Conservation (phyloP, 2,113 vertebrate genomes). For the Melanostigma gelatinosum region DNA sequence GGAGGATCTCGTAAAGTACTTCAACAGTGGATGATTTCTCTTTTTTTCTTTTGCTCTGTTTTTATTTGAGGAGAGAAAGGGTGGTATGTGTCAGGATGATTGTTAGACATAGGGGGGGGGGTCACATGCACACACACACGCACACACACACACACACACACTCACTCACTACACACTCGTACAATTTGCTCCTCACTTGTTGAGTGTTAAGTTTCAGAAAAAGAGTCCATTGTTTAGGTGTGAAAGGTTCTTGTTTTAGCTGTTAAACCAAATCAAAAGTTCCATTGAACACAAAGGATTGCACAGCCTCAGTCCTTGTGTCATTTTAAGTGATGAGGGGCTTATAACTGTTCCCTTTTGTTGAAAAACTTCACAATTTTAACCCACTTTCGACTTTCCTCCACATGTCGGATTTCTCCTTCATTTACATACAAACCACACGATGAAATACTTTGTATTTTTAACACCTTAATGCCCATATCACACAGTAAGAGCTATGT, state of each 20-base stretch:
- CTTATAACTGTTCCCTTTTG: constrained; percentile 60
- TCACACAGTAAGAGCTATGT: not conserved
- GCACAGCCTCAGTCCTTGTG: constrained; percentile 50
- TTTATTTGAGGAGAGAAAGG: constrained; percentile 73
- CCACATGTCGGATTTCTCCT: not conserved
- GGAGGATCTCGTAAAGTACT: constrained; percentile 78
- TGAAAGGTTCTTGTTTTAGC: constrained; percentile 79
- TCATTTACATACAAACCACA: constrained; percentile 12
- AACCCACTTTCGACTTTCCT: constrained; percentile 22
- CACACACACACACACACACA: constrained; percentile 23
- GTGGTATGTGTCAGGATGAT: constrained; percentile 65
- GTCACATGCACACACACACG: constrained; percentile 45
- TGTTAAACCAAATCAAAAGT: constrained; percentile 77
- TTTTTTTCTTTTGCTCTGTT: constrained; percentile 65
- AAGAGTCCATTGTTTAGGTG: constrained; percentile 68
- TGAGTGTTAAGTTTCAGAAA: constrained; percentile 67
- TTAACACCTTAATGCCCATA: not conserved
- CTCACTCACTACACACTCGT: constrained; percentile 38
- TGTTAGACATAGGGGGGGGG: constrained; percentile 59
- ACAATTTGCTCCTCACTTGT: constrained; percentile 78
- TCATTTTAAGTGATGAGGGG: constrained; percentile 56
- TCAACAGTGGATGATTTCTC: constrained; percentile 77
- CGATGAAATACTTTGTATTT: not conserved
- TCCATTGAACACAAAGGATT: constrained; percentile 65
- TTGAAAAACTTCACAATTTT: constrained; percentile 34